phyloP scores from a whole-genome alignment of 2,113 vertebrate genomes.

The Anseranas semipalmata region DNA sequence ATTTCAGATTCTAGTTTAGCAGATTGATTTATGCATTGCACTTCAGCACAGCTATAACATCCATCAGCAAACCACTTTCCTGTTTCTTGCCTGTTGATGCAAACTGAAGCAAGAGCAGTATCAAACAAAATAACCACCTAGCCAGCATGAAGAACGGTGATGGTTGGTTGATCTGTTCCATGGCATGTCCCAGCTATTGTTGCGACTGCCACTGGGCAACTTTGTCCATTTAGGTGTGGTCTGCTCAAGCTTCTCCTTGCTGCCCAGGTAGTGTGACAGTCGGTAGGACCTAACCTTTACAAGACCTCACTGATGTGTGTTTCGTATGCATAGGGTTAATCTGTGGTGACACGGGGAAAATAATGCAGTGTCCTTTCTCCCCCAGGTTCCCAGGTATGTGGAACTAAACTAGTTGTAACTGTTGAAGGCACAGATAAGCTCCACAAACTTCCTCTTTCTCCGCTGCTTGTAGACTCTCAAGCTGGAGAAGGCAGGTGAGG shows the following conservation, averaged over 20 bases:
- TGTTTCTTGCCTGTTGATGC: neutral
- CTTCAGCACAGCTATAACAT: neutral
- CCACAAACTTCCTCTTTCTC: slow-evolving; percentile 53
- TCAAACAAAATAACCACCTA: neutral
- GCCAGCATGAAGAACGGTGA: neutral
- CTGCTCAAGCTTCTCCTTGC: neutral
- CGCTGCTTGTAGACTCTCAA: slow-evolving; percentile 7
- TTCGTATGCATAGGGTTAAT: neutral
- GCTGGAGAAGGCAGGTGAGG: slow-evolving; percentile 27
- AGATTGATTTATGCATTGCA: neutral
- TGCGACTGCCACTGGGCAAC: neutral
- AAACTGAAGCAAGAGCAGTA: neutral
- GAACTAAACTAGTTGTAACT: slow-evolving; percentile 43
- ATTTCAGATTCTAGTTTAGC: neutral
- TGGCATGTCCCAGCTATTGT: neutral
- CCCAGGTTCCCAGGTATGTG: slow-evolving; percentile 37
- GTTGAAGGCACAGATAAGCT: neutral
- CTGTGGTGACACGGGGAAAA: neutral
- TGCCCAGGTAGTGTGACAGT: neutral
- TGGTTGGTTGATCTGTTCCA: neutral
- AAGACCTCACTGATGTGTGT: neutral
- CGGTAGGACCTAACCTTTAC: neutral
- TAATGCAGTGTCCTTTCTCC: neutral
- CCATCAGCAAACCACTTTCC: neutral
- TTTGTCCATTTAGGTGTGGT: neutral